A percentile compares a stretch with the other conserved stretches of the same genome.
Evolutionary conservation across 2,113 vertebrate species (phyloP).

Genomic region (Antechinus flavipes): DNA sequence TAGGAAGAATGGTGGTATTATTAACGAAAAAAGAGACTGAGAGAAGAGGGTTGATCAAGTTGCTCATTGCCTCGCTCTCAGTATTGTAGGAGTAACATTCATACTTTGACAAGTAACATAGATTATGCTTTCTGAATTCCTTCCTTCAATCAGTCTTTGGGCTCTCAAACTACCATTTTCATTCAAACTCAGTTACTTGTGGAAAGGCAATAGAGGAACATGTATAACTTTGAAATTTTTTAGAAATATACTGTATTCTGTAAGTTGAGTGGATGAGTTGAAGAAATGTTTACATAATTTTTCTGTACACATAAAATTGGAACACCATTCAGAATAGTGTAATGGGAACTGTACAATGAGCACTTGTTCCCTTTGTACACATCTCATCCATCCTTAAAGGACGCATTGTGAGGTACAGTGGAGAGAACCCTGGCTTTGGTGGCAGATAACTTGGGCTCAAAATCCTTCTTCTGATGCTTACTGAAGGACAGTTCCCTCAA

Average conservation of each 20-base stretch:
- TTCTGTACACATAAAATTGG: neutral
- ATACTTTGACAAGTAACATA: neutral
- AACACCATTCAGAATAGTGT: slow-evolving; percentile 16
- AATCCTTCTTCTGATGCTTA: neutral
- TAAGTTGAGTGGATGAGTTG: neutral
- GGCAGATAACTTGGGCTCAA: neutral
- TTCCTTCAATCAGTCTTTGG: neutral
- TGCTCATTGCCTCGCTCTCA: neutral
- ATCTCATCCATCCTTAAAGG: neutral
- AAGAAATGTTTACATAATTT: neutral
- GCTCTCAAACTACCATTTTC: neutral
- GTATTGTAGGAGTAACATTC: neutral
- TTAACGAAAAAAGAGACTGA: neutral
- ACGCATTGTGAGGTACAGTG: neutral
- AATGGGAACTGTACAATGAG: neutral
- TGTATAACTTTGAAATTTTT: neutral
- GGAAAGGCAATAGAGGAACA: neutral
- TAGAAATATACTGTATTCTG: neutral
- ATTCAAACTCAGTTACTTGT: neutral
- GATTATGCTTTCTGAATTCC: neutral
- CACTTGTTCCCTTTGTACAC: neutral
- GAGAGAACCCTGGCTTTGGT: neutral
- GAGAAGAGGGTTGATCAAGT: neutral
- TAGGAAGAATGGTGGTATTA: neutral
- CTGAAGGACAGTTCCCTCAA: neutral